phyloP scores from a whole-genome alignment of 1,140 invertebrate species.

The Drosophila subobscura region DNA sequence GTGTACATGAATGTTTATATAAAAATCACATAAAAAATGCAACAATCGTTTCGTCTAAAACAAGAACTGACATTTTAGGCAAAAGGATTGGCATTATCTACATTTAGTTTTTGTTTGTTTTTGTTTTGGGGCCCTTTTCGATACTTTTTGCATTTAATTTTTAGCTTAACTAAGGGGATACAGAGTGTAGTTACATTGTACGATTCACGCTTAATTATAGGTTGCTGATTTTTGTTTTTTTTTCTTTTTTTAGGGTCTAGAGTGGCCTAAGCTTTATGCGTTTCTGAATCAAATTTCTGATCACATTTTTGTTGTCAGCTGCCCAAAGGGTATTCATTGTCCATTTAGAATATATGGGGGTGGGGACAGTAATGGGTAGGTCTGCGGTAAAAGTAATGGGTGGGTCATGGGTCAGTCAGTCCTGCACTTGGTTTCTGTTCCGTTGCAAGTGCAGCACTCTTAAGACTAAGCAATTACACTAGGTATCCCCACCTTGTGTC shows the following conservation, averaged over 20 bases:
- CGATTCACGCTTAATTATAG: conserved; percentile 48
- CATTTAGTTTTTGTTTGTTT: conserved; percentile 60
- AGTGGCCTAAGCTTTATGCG: conserved; percentile 26
- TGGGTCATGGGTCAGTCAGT: conserved; percentile 39
- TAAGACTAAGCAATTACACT: conserved; percentile 83
- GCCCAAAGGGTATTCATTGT: conserved; percentile 40
- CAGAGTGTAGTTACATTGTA: conserved; percentile 83
- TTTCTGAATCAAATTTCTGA: neutral
- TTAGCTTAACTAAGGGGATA: conserved; percentile 82
- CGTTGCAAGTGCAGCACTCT: conserved; percentile 64
- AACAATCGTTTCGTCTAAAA: conserved; percentile 83
- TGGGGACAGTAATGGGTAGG: neutral
- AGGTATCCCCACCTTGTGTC: conserved; percentile 81
- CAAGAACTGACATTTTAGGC: conserved; percentile 79
- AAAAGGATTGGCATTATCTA: conserved; percentile 83
- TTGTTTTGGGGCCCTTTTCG: conserved; percentile 1
- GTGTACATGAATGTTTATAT: conserved; percentile 32
- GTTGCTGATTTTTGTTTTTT: conserved; percentile 17
- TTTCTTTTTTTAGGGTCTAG: conserved; percentile 26
- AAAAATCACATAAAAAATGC: conserved; percentile 76
- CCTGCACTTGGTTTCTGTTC: conserved; percentile 60
- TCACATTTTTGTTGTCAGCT: conserved; percentile 24
- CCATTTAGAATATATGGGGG: conserved; percentile 1
- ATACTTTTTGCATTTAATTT: conserved; percentile 41
- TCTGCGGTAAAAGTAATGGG: neutral